Base-by-base conservation (phyloP, 92 coral and sea anemone species). In the Paragorgia papillata region DNA sequence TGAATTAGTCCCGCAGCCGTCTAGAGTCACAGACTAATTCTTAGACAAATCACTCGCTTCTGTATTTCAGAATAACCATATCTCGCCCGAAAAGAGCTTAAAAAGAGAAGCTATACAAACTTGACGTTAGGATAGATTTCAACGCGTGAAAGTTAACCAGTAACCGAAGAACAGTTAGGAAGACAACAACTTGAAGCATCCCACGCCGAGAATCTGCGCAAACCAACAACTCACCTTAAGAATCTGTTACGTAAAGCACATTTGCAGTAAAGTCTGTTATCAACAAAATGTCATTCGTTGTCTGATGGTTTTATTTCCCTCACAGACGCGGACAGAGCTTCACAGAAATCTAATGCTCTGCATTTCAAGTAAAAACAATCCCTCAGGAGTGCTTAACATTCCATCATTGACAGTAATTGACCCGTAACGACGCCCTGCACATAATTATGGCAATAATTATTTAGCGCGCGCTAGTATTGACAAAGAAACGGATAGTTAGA, bases 381-480 rank as follows among this genome's bases (percentile, higher is more conserved):
- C 27, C 13, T 29, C 33, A 22, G 13, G 31, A 71, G 63, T 71
- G 78, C 78, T 71, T 71, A 71, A 58, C 78, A 71, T 71, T 49
- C 78, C 78, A 53, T 17, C 31, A 14, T 54, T 71, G 78, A 71
- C 78, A 53, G 39, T 32, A 71, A 71, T 26, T 71, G 78, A 71
- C 78, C 78, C 78, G 78, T 53, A 71, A 71, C 78, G 78, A 53
- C 78, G 53, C 78, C 78, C 64, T 55, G 33, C 17, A 18, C 39
- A 20, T 26, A 53, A 71, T 71, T 51, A 55, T 13, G 10, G 63
- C 78, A 28, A 68, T 68, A 44, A 68, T 19, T 53, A 30, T 24
- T 34, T 13, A 68, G 75, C 39, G 58, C 32, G 59, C 32, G 40
- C 35, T 17, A 12, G 65, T 7, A 59, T 31, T 13, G 40, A 29